Evolutionary conservation across 1,140 invertebrate genomes (phyloP).

Genomic region (Neomicropteryx cornuta): DNA sequence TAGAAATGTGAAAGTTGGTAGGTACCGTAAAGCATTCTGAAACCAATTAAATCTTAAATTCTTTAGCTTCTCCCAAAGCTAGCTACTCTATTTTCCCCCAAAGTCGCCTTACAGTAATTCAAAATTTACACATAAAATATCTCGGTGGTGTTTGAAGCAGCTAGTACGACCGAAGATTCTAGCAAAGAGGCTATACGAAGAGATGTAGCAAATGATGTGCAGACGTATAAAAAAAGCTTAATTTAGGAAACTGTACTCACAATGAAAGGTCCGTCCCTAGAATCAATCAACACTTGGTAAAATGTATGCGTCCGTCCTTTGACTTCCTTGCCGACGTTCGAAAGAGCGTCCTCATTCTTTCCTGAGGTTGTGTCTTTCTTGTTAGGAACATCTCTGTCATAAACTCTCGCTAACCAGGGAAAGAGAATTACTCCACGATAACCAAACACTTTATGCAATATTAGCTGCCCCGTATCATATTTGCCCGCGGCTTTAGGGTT

Average conservation of each 20-base stretch:
- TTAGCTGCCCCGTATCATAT: constrained; percentile 92
- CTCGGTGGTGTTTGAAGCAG: too few relatives aligned
- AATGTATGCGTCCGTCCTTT: constrained; percentile 88
- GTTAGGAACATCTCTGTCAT: constrained; percentile 75
- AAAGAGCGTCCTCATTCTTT: constrained; percentile 21
- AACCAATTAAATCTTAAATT: too few relatives aligned
- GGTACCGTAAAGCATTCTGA: too few relatives aligned
- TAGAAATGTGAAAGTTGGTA: too few relatives aligned
- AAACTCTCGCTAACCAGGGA: constrained; percentile 89
- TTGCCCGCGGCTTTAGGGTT: constrained; percentile 75
- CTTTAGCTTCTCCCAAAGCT: too few relatives aligned
- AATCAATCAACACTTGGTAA: constrained; percentile 94
- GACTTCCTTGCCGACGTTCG: constrained; percentile 70
- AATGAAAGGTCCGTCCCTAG: constrained; percentile 90
- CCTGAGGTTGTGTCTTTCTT: constrained; percentile 27
- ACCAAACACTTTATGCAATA: constrained; percentile 90
- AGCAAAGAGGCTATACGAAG: constrained; percentile 3
- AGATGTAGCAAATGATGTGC: neutral
- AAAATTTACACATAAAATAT: too few relatives aligned
- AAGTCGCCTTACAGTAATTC: too few relatives aligned
- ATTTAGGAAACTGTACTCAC: constrained; percentile 45
- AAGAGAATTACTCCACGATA: constrained; percentile 93
- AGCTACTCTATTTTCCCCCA: too few relatives aligned
- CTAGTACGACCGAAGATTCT: too few relatives aligned
- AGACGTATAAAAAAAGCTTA: neutral